phyloP scores from a whole-genome alignment of 2,888 invertebrate genomes.

The Icerya purchasi region DNA sequence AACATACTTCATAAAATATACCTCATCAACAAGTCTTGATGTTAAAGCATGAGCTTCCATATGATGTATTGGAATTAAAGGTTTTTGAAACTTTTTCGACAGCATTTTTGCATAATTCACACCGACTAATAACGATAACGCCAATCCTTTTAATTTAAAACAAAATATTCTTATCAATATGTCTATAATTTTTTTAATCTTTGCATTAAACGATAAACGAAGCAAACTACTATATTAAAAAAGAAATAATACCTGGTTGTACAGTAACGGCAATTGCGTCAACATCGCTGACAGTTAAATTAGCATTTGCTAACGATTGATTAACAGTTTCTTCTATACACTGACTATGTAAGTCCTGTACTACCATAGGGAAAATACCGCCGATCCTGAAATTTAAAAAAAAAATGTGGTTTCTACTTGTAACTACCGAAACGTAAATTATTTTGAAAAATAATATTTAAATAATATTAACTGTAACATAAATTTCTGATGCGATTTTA shows the following conservation, averaged over 20 bases:
- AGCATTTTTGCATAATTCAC: constrained; percentile 59
- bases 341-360: constrained; percentile 54
- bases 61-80: constrained; percentile 88
- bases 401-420: not conserved
- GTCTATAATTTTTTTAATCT: constrained; percentile 12
- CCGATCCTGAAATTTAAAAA: constrained; percentile 37
- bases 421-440: too few relatives aligned
- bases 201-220: not conserved
- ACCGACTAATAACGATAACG: constrained; percentile 57
- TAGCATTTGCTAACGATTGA: constrained; percentile 32
- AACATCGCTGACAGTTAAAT: constrained; percentile 37
- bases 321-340: constrained; percentile 54
- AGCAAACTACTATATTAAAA: not conserved
- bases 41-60: constrained; percentile 97
- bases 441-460: too few relatives aligned
- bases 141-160: constrained; percentile 34
- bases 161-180: constrained; percentile 2
- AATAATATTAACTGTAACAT: constrained; percentile 9
- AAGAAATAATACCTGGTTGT: constrained; percentile 39
- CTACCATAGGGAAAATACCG: constrained; percentile 75
- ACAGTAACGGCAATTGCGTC: constrained; percentile 81
- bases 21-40: constrained; percentile 46
- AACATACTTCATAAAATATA: constrained; percentile 20
- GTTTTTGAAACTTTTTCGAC: constrained; percentile 41
- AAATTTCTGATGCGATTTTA: constrained; percentile 49